Base-by-base conservation (phyloP, 23 tunicate genomes). In the Oikopleura vanhoeffeni region DNA sequence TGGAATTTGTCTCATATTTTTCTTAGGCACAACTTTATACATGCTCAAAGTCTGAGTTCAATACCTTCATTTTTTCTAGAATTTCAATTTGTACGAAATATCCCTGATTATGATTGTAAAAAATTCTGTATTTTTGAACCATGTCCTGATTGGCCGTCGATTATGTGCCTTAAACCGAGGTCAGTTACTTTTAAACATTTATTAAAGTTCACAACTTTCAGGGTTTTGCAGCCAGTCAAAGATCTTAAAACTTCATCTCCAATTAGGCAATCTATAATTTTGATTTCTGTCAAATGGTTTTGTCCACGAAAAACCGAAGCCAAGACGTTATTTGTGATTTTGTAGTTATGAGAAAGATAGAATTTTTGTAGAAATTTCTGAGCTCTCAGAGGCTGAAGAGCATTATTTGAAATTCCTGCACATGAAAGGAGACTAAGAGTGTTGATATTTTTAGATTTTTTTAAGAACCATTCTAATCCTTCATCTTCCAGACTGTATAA, bases 401-500 rank as follows among this genome's bases (percentile, higher is more conserved):
- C 79, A 2, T 38, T 4, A 71, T 71, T 71, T 71, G 79, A 24
- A 2, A 71, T 18, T 71, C 79, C 35, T 28, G 36, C 79, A 13
- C 34, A 18, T 28, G 38, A 24, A 2, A 24, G 4, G 38, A 71
- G 38, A 38, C 38, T 24, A 24, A 71, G 38, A 18, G 27, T 38
- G 3, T 24, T 30, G 2, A 71, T 3, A 13, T 38, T 30, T 32
- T 32, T 28, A 2, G 79, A 18, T 71, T 71, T 28, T 24, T 32
- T 33, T 13, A 71, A 38, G 38, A 71, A 71, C 2, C 2, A 3
- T 28, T 71, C 34, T 13, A 71, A 33, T 18, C 36, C 79, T 71
- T 24, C 34, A 71, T 71, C 79, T 71, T 71, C 79, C 79, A 71
- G 35, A 13, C 34, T 13, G 79, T 71, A 71, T 38, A 71, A 71